Conservation (phyloP, 2,113 vertebrate genomes). For the Toxotes chatareus region DNA sequence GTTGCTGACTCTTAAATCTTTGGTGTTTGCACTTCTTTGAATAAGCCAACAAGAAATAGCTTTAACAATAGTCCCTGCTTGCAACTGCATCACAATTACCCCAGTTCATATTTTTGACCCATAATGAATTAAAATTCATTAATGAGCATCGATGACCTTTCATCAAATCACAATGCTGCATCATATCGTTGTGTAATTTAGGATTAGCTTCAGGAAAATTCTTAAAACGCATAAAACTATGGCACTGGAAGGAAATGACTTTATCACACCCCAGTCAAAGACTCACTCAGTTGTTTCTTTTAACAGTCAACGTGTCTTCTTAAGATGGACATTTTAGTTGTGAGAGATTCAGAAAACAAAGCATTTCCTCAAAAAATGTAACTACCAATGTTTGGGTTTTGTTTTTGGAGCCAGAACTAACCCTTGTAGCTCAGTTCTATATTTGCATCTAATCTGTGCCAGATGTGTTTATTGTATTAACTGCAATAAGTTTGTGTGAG, state of each 20-base stretch:
- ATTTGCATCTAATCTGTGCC: slow-evolving; percentile 24
- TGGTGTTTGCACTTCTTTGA: too few relatives aligned
- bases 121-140: too few relatives aligned
- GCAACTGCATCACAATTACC: neutral
- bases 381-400: slow-evolving; percentile 18
- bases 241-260: neutral
- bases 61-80: neutral
- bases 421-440: slow-evolving; percentile 14
- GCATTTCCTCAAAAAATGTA: slow-evolving; percentile 12
- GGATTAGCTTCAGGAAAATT: neutral
- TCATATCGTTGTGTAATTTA: too few relatives aligned
- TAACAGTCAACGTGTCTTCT: neutral
- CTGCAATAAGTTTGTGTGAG: slow-evolving; percentile 39
- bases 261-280: slow-evolving; percentile 11
- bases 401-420: slow-evolving; percentile 63
- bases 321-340: slow-evolving; percentile 63
- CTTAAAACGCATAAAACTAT: neutral
- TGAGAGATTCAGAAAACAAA: slow-evolving; percentile 30
- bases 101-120: neutral
- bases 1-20: too few relatives aligned
- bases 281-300: neutral
- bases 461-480: slow-evolving; percentile 27
- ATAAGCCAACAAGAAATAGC: too few relatives aligned
- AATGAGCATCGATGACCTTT: too few relatives aligned
- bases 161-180: too few relatives aligned